Evolutionary conservation across 2,797 vertebrate species (phyloP), one percentile per base, ranked within the genome.

Genomic region (Vireo griseus): DNA sequence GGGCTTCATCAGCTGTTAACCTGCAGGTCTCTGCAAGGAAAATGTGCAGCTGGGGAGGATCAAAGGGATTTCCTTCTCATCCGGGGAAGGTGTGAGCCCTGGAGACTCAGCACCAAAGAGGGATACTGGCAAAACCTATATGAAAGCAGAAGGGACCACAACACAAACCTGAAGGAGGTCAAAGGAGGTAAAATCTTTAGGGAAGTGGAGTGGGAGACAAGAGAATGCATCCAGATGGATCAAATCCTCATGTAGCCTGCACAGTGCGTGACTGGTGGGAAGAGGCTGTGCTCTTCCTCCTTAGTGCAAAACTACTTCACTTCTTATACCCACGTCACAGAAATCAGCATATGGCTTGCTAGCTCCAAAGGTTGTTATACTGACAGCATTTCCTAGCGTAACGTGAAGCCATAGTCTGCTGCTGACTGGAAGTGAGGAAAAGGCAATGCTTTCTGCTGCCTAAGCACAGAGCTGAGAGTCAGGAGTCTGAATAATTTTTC

Each of bases 311-410:
- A 81, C 76, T 44, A 55, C 59, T 91, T 75, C 85, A 91, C 73
- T 45, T 33, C 62, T 84, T 92, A 29, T 31, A 59, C 24, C 73
- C 73, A 81, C 57, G 6, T 95, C 82, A 90, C 82, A 73, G 69
- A 31, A 86, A 90, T 50, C 95, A 94, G 87, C 92, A 96, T 75
- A 96, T 94, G 91, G 95, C 92, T 97, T 24, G 79, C 71, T 94
- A 55, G 82, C 89, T 95, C 81, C 78, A 80, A 95, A 89, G 94
- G 94, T 91, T 91, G 65, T n/a, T 71, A 15, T 2, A 80, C 62
- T 95, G 95, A 92, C 89, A 94, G 91, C 85, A 66, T 81, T 81
- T 91, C 84, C 82, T n/a, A 89, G 86, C 2, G 0, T 69, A 88
- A 93, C 7, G 28, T 16, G 79, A 59, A 92, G 85, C 75, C 86